Conservation (phyloP, 2,113 vertebrate species). For the Nothocercus nigrocapillus region DNA sequence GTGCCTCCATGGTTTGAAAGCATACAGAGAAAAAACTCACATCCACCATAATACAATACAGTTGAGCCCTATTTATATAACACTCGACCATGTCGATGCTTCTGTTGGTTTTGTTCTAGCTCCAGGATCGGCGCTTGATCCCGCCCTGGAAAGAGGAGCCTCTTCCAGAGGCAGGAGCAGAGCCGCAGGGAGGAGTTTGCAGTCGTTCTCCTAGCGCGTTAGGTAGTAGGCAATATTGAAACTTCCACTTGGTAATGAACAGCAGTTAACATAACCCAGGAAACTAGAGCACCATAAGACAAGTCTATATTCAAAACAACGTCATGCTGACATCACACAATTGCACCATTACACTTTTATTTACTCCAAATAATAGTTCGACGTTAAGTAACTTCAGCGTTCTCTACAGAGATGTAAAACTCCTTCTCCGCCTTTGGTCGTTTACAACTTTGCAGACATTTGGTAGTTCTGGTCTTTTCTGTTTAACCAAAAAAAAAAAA, state of each 20-base stretch:
- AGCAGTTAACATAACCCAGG: slow-evolving; percentile 82
- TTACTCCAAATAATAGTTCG: slow-evolving; percentile 75
- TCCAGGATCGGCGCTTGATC: background rate
- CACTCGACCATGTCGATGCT: background rate
- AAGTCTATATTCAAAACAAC: slow-evolving; percentile 83
- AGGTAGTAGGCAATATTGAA: slow-evolving; percentile 73
- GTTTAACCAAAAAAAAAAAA: slow-evolving; percentile 54
- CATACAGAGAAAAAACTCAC: slow-evolving; percentile 67
- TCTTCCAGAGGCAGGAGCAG: background rate
- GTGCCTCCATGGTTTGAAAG: slow-evolving; percentile 42
- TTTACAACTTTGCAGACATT: slow-evolving; percentile 68
- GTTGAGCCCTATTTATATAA: slow-evolving; percentile 29
- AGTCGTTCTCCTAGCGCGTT: slow-evolving; percentile 6
- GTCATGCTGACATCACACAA: slow-evolving; percentile 84
- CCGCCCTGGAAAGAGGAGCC: background rate
- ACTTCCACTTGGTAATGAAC: slow-evolving; percentile 79
- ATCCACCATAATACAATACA: slow-evolving; percentile 67
- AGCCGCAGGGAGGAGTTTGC: slow-evolving; percentile 2
- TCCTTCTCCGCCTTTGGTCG: slow-evolving; percentile 74
- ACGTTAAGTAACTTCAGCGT: slow-evolving; percentile 75
- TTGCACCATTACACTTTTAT: slow-evolving; percentile 81
- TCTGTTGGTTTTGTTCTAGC: background rate
- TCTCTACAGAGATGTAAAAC: slow-evolving; percentile 76
- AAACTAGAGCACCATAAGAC: slow-evolving; percentile 83
- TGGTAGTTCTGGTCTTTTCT: slow-evolving; percentile 62